Evolutionary conservation across 2,113 vertebrate species (phyloP).

Genomic region (Tupaia tana): DNA sequence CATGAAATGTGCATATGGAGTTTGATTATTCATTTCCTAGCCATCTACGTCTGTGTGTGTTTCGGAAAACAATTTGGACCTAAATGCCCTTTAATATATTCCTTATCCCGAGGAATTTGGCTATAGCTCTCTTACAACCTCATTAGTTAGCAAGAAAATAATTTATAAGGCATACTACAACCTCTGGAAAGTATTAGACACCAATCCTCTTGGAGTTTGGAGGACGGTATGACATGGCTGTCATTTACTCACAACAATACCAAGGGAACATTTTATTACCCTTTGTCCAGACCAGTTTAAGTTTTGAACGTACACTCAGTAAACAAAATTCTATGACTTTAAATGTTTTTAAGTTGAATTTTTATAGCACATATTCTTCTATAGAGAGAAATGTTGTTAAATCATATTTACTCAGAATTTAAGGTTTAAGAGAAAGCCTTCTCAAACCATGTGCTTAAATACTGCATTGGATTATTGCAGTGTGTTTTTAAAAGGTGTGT

Average conservation of each 20-base stretch:
- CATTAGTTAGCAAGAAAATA: background rate
- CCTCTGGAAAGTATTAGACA: background rate
- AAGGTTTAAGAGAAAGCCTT: background rate
- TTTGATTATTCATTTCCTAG: background rate
- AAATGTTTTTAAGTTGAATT: background rate
- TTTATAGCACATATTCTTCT: background rate
- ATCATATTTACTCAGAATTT: background rate
- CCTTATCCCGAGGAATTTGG: background rate
- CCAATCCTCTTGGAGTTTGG: background rate
- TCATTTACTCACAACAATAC: background rate
- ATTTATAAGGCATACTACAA: background rate
- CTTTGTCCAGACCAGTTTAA: background rate
- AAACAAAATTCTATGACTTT: conserved; percentile 7
- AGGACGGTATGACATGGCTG: background rate
- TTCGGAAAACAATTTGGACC: background rate
- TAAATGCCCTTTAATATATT: background rate
- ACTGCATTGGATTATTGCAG: background rate
- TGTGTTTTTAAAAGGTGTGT: background rate
- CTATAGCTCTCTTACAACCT: background rate
- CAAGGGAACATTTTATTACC: background rate
- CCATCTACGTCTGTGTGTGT: background rate
- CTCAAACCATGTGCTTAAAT: background rate
- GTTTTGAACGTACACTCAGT: background rate
- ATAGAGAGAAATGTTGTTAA: background rate
- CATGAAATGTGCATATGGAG: background rate